Evolutionary conservation across 2,113 vertebrate genomes (phyloP), one percentile per base, ranked within the genome.

Genomic region (Peromyscus leucopus): DNA sequence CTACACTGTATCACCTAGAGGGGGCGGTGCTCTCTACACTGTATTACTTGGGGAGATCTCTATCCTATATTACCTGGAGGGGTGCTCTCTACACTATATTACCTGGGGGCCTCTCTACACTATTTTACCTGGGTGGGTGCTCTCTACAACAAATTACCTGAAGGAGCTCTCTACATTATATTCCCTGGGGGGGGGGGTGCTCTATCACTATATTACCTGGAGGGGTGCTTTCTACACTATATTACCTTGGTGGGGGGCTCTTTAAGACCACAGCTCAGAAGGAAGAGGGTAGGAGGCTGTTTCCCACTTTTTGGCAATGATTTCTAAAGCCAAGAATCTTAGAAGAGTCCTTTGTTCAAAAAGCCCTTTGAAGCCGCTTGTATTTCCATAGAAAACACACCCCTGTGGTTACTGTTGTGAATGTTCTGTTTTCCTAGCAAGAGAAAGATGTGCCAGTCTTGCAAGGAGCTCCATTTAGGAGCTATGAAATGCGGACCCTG

Each of bases 311-410:
- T 17, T 19, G 31, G 51, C 80, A 88, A 84, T 85, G 9, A 46
- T 65, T 92, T 75, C 78, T 93, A 63, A 79, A 89, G 91, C 48
- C 46, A 5, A 16, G 65, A 93, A 57, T 93, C 67, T 85, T 71
- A 42, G 39, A 5, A 69, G 82, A 92, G 31, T 42, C 48, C 57
- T 93, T 84, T 76, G 74, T 94, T 91, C 55, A 95, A 71, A 96
- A 96, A 94, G 22, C 33, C 21, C 69, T 57, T 95, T 80, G 72
- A 75, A 92, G 71, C 51, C 31, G 76, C 84, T 61, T 94, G 90
- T 69, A 13, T 85, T 88, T 92, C 89, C 80, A 76, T 48, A 92
- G 93, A 93, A 76, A 89, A 67, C 36, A 51, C 19, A 59, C n/a
- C 17, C 46, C 42, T 76, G 91, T 80, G 12, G 95, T 93, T 55